Conservation (phyloP, 2,113 vertebrate genomes). For the Trematocara nigrifrons region DNA sequence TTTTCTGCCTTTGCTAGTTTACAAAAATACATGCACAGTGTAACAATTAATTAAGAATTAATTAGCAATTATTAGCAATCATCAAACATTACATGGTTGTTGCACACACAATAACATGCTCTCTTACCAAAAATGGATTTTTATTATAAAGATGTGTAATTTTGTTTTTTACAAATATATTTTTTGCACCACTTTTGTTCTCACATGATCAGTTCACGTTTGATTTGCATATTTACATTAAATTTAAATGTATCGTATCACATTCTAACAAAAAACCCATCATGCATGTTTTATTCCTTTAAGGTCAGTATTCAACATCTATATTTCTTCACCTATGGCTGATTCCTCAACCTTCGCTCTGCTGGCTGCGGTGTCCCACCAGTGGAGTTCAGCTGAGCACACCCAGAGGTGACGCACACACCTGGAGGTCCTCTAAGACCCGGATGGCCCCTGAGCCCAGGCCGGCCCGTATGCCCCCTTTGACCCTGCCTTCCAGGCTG, state of each 20-base stretch:
- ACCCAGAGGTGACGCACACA: slow-evolving; percentile 70
- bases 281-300: not conserved
- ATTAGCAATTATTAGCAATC: not conserved
- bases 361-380: slow-evolving; percentile 25
- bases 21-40: not conserved
- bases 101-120: not conserved
- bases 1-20: not conserved
- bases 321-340: slow-evolving; percentile 30
- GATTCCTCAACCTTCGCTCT: slow-evolving; percentile 49
- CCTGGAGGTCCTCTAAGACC: slow-evolving; percentile 75
- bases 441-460: slow-evolving; percentile 69
- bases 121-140: slow-evolving; percentile 10
- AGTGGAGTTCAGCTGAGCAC: slow-evolving; percentile 47
- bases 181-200: not conserved
- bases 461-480: slow-evolving; percentile 65
- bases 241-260: slow-evolving; percentile 17
- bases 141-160: slow-evolving; percentile 69
- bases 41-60: not conserved
- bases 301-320: not conserved
- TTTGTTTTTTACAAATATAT: slow-evolving; percentile 50
- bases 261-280: not conserved
- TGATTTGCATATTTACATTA: slow-evolving; percentile 67
- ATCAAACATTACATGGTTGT: not conserved
- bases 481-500: slow-evolving; percentile 71
- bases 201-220: not conserved